These are phyloP conservation scores for Styela clava DNA, from an alignment of 23 tunicate genomes.

Conservation along the genomic window DNA sequence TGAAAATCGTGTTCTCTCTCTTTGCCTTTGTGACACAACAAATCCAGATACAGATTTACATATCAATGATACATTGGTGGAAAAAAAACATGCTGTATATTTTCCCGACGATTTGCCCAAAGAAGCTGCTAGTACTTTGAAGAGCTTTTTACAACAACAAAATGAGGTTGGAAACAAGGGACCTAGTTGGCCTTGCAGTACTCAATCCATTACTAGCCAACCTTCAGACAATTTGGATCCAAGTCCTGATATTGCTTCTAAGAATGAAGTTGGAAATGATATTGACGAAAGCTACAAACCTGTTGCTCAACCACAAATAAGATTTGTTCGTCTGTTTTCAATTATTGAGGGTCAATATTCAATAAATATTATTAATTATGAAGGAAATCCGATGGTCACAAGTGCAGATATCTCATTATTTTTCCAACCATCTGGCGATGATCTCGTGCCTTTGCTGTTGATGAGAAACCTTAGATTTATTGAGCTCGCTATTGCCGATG, in stretches of 20 bases:
- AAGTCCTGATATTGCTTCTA: not conserved
- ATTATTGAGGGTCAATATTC: constrained; percentile 7
- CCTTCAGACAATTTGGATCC: not conserved
- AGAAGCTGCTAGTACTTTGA: constrained; percentile 9
- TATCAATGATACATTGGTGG: constrained; percentile 53
- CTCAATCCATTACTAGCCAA: not conserved
- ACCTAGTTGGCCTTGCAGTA: not conserved
- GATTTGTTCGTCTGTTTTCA: not conserved
- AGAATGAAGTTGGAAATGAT: not conserved
- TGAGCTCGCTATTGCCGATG: constrained; percentile 27
- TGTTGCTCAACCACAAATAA: not conserved
- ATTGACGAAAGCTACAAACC: not conserved
- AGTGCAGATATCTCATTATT: constrained; percentile 52
- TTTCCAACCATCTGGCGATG: constrained; percentile 38
- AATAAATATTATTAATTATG: constrained; percentile 45
- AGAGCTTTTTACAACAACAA: not conserved
- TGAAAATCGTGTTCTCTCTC: constrained; percentile 26
- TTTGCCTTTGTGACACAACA: constrained; percentile 58
- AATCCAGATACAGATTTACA: constrained; percentile 29
- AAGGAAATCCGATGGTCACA: constrained; percentile 38
- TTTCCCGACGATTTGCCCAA: constrained; percentile 19
- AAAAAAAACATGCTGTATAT: constrained; percentile 38
- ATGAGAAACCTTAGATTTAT: constrained; percentile 35
- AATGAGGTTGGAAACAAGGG: not conserved
- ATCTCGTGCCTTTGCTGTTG: constrained; percentile 42